Percentiles rank a stretch among this genome's conserved stretches.
These are phyloP conservation scores for Mizuhopecten yessoensis DNA, from an alignment of 1,140 invertebrate species.

Conservation along the genomic window DNA sequence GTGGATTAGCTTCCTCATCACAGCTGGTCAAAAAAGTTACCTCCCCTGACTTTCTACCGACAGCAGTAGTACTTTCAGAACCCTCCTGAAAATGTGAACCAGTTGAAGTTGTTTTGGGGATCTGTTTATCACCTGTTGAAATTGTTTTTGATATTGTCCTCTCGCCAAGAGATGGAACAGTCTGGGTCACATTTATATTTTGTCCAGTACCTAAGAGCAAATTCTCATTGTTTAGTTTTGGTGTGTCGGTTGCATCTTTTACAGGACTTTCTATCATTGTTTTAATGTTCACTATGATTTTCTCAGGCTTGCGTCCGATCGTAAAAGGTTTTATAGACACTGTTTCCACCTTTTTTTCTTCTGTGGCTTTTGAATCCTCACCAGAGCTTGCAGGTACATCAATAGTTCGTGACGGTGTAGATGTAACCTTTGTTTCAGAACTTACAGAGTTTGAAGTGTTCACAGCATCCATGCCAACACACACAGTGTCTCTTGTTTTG, in stretches of 20 bases:
- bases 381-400: neutral
- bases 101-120: neutral
- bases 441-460: neutral
- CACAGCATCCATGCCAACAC: neutral
- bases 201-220: neutral
- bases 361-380: neutral
- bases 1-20: neutral
- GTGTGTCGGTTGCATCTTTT: neutral
- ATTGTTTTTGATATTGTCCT: no score
- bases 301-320: neutral
- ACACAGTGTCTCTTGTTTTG: neutral
- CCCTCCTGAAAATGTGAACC: no score
- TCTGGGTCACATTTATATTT: neutral
- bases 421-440: neutral
- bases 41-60: neutral
- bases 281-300: conserved; percentile 19
- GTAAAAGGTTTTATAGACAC: neutral
- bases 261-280: neutral
- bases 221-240: neutral
- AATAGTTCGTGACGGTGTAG: neutral
- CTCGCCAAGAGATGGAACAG: neutral
- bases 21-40: neutral
- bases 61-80: neutral
- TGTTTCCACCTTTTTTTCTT: neutral
- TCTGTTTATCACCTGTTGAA: no score